Base-by-base conservation (phyloP, 2,797 vertebrate species). In the Pantherophis vulpinus region DNA sequence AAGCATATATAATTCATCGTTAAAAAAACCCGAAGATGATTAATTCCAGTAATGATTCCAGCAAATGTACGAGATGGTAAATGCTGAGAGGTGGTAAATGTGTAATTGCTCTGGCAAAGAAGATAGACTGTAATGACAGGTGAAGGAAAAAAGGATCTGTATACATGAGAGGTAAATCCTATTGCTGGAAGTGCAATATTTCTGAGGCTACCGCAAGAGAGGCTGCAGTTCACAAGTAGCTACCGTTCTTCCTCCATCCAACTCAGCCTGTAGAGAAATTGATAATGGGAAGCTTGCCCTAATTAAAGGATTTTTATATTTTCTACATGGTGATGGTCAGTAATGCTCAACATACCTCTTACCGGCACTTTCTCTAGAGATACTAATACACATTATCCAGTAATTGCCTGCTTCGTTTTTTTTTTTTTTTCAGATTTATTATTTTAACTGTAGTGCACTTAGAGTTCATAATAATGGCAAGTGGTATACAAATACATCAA, bases 361-460 rank as follows among this genome's bases (percentile, higher is more conserved):
- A 86, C 58, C 12, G 63, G 70, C 54, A 93, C 87, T 91, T 91
- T 51, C 56, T 91, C 66, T 86, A 27, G 51, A 63, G 58, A 54
- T 89, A 66, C 83, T 89, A 86, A 58, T 87, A 58, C 70, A 63
- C 54, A 86, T 88, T 59, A 61, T 91, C 51, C 74, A 66, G 47
- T 54, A 91, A 70, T 89, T 58, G 37, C 66, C 87, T 47, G 47
- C 32, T 87, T 86, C 47, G 56, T 3, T 88, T 91, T 4, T 47
- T 42, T 42, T 42, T 42, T 42, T 47, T 59, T 89, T 93, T 91
- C 79, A 88, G 89, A 74, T 93, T 23, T 59, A 29, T 63, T 91
- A 93, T 91, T 89, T 86, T 91, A 91, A 86, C 27, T 66, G 70
- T 89, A 83, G 37, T 91, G 66, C 60, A 79, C 37, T 66, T 42